A percentile compares a stretch with the other conserved stretches of the same genome.
Conservation (phyloP, 1,140 invertebrate genomes). For the Drosophila mojavensis region DNA sequence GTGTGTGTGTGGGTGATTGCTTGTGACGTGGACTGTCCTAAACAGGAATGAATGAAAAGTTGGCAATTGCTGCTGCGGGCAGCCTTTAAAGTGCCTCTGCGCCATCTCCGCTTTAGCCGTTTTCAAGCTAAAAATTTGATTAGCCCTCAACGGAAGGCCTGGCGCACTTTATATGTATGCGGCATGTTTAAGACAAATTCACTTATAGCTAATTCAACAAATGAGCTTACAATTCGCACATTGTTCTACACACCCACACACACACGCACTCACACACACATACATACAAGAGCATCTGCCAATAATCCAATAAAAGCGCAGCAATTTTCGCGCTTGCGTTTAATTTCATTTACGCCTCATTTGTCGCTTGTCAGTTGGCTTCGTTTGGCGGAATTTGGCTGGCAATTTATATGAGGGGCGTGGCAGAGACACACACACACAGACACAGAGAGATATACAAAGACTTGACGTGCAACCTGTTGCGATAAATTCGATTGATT, state of each 20-base stretch:
- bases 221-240: conserved; percentile 77
- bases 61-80: conserved; percentile 64
- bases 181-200: conserved; percentile 40
- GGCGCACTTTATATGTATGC: conserved; percentile 27
- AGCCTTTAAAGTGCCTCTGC: conserved; percentile 50
- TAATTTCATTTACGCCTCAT: conserved; percentile 80
- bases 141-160: conserved; percentile 5
- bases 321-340: conserved; percentile 77
- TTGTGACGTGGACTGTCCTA: conserved; percentile 71
- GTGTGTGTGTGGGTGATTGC: conserved; percentile 35
- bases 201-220: conserved; percentile 65
- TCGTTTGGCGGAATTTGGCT: conserved; percentile 15
- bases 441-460: neutral
- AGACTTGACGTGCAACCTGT: conserved; percentile 39
- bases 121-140: conserved; percentile 37
- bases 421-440: neutral
- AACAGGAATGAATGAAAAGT: conserved; percentile 78
- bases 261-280: conserved; percentile 2
- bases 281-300: conserved; percentile 34
- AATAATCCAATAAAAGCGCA: conserved; percentile 76
- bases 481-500: conserved; percentile 42
- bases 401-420: conserved; percentile 8
- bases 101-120: conserved; percentile 18
- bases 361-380: conserved; percentile 58
- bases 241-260: conserved; percentile 44